Evolutionary conservation across 2,888 invertebrate species (phyloP).

Genomic region (Tachystola acroxantha): DNA sequence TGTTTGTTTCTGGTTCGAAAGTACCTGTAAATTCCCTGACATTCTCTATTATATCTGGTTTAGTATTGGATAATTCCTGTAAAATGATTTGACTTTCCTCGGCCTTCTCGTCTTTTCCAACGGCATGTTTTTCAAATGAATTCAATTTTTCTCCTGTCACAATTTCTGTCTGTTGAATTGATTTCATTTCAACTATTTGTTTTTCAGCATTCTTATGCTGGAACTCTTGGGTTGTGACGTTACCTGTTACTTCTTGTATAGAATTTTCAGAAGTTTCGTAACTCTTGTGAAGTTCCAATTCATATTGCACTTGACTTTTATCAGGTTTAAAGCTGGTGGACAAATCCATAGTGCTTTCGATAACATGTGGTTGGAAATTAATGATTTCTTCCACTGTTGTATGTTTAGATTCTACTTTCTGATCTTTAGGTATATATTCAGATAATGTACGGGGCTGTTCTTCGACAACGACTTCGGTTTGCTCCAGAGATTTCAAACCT

Average conservation of each 20-base stretch:
- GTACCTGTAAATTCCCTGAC: conserved; percentile 26
- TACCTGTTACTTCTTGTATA: conserved; percentile 31
- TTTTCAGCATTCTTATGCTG: conserved; percentile 30
- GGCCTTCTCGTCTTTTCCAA: conserved; percentile 33
- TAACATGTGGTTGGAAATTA: conserved; percentile 34
- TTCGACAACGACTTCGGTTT: conserved; percentile 25
- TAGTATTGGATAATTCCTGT: conserved; percentile 35
- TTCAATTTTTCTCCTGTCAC: conserved; percentile 33
- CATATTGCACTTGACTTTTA: conserved; percentile 25
- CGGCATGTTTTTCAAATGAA: conserved; percentile 18
- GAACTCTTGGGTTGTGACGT: conserved; percentile 20
- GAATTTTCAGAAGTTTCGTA: conserved; percentile 43
- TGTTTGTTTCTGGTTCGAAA: conserved; percentile 27
- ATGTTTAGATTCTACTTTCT: conserved; percentile 34
- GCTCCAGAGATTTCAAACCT: conserved; percentile 20
- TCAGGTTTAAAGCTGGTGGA: conserved; percentile 22
- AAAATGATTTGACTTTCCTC: conserved; percentile 32
- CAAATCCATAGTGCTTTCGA: conserved; percentile 37
- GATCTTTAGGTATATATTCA: conserved; percentile 29
- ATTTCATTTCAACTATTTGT: conserved; percentile 36
- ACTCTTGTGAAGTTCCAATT: conserved; percentile 42
- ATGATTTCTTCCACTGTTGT: conserved; percentile 35
- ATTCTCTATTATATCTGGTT: conserved; percentile 42
- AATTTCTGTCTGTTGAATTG: conserved; percentile 41
- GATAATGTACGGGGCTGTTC: conserved; percentile 23